A percentile compares a stretch with the other conserved stretches of the same genome.
Conservation (phyloP, 2,797 vertebrate species). For the Rhinella marina region DNA sequence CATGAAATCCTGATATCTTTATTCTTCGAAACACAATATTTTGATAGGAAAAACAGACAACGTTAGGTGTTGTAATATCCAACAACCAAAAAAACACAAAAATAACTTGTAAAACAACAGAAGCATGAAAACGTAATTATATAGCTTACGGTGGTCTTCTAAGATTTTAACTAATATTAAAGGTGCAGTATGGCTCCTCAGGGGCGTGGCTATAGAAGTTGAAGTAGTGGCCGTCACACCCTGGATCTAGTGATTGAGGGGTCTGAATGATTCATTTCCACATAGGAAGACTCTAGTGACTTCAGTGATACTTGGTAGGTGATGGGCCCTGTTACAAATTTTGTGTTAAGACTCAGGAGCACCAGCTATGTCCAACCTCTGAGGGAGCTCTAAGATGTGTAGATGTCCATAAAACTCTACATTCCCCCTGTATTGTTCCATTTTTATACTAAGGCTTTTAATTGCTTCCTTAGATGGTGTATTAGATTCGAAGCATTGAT, state of each 20-base stretch:
- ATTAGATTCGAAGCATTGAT: too few relatives aligned
- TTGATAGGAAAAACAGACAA: background rate
- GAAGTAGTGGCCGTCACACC: background rate
- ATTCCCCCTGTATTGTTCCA: too few relatives aligned
- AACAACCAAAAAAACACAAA: background rate
- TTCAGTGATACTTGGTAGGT: too few relatives aligned
- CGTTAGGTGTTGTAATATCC: background rate
- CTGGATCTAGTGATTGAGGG: background rate
- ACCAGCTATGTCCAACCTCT: too few relatives aligned
- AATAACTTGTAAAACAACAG: background rate
- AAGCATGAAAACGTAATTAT: background rate
- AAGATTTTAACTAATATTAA: background rate
- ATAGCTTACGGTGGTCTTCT: background rate
- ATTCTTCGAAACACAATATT: slow-evolving; percentile 37
- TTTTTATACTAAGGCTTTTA: too few relatives aligned
- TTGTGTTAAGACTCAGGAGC: too few relatives aligned
- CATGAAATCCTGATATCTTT: slow-evolving; percentile 15
- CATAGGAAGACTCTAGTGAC: background rate
- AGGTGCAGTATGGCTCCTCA: background rate
- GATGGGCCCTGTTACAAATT: too few relatives aligned
- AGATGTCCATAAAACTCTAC: too few relatives aligned
- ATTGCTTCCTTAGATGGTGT: too few relatives aligned
- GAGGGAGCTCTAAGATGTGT: too few relatives aligned
- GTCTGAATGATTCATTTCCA: background rate
- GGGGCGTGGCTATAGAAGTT: background rate